Base-by-base conservation (phyloP, 2,888 invertebrate genomes). In the Empis livida region DNA sequence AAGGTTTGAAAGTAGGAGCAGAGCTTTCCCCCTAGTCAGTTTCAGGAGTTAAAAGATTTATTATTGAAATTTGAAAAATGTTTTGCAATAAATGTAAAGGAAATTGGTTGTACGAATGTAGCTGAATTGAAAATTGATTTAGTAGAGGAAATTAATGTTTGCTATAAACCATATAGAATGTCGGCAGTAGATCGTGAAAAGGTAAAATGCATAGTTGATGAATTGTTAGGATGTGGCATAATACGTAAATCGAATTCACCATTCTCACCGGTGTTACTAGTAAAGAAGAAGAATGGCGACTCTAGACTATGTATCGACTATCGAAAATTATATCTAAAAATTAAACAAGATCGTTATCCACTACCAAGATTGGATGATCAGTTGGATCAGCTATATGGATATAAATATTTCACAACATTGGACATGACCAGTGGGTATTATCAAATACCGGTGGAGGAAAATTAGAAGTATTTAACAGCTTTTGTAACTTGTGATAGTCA, bases 361-460 rank as follows among this genome's bases (percentile, higher is more conserved):
- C 37, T 62, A 3, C 61, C 61, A 0, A 47, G 54, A 13, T 57
- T 64, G 6, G 6, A 60, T 14, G 61, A 64, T 16, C 55, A 57
- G 31, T 45, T 62, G 39, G 56, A 60, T 41, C 43, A 51, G 11
- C 40, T 63, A 9, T n/a, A 45, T 1, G 57, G 57, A 1, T 48
- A 51, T 27, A 46, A 45, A 14, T 56, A 53, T 46, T 64, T 57
- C 42, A 57, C 59, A 1, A 53, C 47, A 5, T 42, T 63, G 3
- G 61, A 64, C 49, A 42, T 61, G 31, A 47, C 51, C 1, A 47
- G 51, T 1, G 64, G 61, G 5, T 48, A 51, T 8, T 46, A 49
- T 17, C 46, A 43, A 43, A 27, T 49, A 15, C 40, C 40, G 2
- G 2, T 57, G 56, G 53, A 51, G 51, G 41, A 62, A 59, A 43